Evolutionary conservation across 2,113 vertebrate species (phyloP).

Genomic region (Trogon surrucura): DNA sequence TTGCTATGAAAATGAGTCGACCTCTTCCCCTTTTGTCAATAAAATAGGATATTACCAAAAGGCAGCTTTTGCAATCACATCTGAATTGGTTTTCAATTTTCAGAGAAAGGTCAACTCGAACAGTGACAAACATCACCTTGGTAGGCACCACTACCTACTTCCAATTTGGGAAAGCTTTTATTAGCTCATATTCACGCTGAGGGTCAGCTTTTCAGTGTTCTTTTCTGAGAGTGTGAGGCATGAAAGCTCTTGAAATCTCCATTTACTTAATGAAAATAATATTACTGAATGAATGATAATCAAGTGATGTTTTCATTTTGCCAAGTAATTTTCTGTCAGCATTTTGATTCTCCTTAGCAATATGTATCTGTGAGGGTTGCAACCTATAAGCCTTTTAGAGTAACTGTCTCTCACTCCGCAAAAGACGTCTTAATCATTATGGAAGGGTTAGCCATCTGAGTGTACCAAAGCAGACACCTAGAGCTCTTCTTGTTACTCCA

Average conservation of each 20-base stretch:
- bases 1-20: slow-evolving; percentile 65
- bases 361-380: not conserved
- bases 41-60: slow-evolving; percentile 65
- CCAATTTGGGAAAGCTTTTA: slow-evolving; percentile 63
- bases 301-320: slow-evolving; percentile 64
- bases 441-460: not conserved
- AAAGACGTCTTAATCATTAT: not conserved
- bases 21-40: slow-evolving; percentile 52
- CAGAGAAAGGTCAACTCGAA: slow-evolving; percentile 50
- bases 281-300: slow-evolving; percentile 65
- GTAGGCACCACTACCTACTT: slow-evolving; percentile 40
- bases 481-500: not conserved
- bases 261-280: slow-evolving; percentile 71
- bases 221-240: slow-evolving; percentile 44
- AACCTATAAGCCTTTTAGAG: not conserved
- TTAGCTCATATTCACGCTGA: slow-evolving; percentile 40
- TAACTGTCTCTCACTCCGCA: not conserved
- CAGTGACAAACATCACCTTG: slow-evolving; percentile 54
- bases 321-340: slow-evolving; percentile 44
- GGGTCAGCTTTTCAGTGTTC: slow-evolving; percentile 45
- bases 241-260: slow-evolving; percentile 62
- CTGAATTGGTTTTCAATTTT: slow-evolving; percentile 64
- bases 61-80: slow-evolving; percentile 33
- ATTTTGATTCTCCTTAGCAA: slow-evolving; percentile 45
- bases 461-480: not conserved